Conservation (phyloP, 1,140 invertebrate genomes). For the Lepidurus couesii region DNA sequence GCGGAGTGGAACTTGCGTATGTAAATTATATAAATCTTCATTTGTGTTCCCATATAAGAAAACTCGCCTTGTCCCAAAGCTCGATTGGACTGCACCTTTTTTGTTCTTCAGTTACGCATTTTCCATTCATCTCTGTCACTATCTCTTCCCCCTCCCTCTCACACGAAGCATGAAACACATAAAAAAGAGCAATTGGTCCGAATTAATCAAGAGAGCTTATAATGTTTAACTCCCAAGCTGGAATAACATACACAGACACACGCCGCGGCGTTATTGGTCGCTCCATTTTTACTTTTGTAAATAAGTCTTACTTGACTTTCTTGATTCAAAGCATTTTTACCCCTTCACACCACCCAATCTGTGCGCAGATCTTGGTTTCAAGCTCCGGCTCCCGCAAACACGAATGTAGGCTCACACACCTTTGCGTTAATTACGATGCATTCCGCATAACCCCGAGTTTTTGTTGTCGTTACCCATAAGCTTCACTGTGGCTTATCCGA, state of each 20-base stretch:
- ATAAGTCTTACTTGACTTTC: not conserved
- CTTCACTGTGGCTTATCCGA: not conserved
- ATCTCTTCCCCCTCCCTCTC: no score
- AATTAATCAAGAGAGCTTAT: slow-evolving; percentile 15
- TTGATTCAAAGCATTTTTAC: not conserved
- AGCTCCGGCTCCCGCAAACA: not conserved
- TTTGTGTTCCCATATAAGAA: not conserved
- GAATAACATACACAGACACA: not conserved
- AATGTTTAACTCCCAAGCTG: not conserved
- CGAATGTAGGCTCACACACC: slow-evolving; percentile 10
- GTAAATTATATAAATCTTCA: slow-evolving; percentile 17
- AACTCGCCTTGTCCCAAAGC: not conserved
- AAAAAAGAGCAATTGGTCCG: not conserved
- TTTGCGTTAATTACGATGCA: not conserved
- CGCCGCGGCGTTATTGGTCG: not conserved
- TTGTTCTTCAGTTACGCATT: not conserved
- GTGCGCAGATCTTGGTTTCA: not conserved
- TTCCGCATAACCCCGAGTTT: not conserved
- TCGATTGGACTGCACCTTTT: not conserved
- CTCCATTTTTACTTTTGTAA: not conserved
- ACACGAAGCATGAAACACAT: not conserved
- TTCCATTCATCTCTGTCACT: not conserved
- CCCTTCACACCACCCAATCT: not conserved
- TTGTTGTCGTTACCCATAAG: not conserved
- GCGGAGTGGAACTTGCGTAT: not conserved